These are phyloP conservation scores for Trochalopteron elliotii DNA, from an alignment of 2,113 vertebrate species.

Conservation along the genomic window DNA sequence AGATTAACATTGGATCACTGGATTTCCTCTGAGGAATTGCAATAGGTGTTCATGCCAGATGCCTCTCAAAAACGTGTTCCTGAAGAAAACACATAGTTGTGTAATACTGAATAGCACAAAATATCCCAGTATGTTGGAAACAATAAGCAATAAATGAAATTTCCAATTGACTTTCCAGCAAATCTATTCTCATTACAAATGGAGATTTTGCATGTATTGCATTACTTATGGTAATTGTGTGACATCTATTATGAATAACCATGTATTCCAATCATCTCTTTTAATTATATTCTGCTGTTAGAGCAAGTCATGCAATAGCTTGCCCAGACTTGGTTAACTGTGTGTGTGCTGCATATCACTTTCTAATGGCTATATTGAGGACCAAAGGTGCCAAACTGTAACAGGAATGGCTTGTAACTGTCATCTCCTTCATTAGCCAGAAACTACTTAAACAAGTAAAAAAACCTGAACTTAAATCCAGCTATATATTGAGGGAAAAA, in stretches of 20 bases:
- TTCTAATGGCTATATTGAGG: not conserved
- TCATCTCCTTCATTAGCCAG: conserved; percentile 3
- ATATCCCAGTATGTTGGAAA: conserved; percentile 63
- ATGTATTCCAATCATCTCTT: conserved; percentile 72
- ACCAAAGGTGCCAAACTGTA: conserved; percentile 9
- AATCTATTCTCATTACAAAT: conserved; percentile 76
- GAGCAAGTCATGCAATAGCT: conserved; percentile 41
- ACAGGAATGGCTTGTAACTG: not conserved
- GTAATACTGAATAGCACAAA: conserved; percentile 38
- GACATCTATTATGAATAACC: conserved; percentile 77
- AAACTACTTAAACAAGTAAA: not conserved
- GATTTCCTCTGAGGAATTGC: not conserved
- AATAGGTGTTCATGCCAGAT: not conserved
- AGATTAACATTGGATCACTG: not conserved
- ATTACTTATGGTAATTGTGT: conserved; percentile 74
- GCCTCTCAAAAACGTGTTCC: not conserved
- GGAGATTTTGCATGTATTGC: conserved; percentile 67
- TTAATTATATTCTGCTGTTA: conserved; percentile 70
- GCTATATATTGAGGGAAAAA: not conserved
- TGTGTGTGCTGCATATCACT: not conserved
- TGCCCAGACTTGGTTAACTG: conserved; percentile 15
- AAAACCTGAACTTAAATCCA: not conserved
- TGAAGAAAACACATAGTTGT: not conserved
- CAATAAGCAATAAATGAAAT: conserved; percentile 73
- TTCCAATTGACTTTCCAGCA: conserved; percentile 71